Base-by-base conservation (phyloP, 2,888 invertebrate genomes). In the Lepidocyrtoides sp. region DNA sequence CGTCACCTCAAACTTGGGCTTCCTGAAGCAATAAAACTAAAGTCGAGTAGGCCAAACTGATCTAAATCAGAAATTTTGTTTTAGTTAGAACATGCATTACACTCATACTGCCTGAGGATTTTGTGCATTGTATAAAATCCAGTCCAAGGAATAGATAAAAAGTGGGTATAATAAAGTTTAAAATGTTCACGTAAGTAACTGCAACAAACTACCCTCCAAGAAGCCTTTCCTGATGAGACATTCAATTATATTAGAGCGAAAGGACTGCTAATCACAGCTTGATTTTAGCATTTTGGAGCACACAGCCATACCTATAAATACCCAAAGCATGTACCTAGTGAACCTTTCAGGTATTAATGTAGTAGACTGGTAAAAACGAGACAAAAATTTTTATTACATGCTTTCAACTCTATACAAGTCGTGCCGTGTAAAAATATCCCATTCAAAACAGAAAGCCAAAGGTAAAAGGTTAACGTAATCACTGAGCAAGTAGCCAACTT, bases 1-100 rank as follows among this genome's bases (percentile, higher is more conserved):
- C 88, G 81, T 88, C 89, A 77, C 63, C 60, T 87, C 26, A 32
- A 54, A 66, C 54, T 83, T 32, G n/a, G 44, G 77, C 51, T 89
- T 89, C 89, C 89, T 89, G 77, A 75, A 83, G 89, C 83, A 89
- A 89, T 89, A 89, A 89, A 87, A 89, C 54, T 57, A 17, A 41
- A 36, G 57, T 32, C 8, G 36, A 44, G 23, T 44, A 72, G 20
- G 36, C n/a, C 23, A 8, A 44, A 20, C 20, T 44, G 72, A 72
- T 72, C 44, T 36, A 32, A 63, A 32, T 69, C 69, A 36, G 41
- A 29, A 60, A 82, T 85, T 54, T 63, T n/a, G 48, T 88, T 36
- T 66, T 75, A 66, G 48, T n/a, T 82, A 36, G 17, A 0, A 69
- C 14, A 20, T 12, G 41, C 29, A 12, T 36, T 81, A 14, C 82